Evolutionary conservation across 1,140 invertebrate genomes (phyloP).

Genomic region (Eriosoma lanigerum): DNA sequence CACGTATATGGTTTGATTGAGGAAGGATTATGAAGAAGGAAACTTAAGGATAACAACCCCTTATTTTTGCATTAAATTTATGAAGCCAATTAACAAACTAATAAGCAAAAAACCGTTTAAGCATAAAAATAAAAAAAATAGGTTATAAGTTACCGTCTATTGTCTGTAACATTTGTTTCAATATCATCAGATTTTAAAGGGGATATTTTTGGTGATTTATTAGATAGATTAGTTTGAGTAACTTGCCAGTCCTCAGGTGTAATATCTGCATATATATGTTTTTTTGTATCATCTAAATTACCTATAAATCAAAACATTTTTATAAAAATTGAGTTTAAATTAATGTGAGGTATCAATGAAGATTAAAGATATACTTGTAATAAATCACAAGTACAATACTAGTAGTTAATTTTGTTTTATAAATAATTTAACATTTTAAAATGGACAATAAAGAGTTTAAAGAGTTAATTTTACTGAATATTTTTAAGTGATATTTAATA

Average conservation of each 20-base stretch:
- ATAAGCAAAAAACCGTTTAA: constrained; percentile 37
- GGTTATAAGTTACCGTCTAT: constrained; percentile 21
- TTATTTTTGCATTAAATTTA: constrained; percentile 16
- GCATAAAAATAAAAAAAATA: constrained; percentile 1
- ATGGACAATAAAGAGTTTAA: too few species aligned
- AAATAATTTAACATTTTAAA: too few species aligned
- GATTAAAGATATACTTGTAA: too few species aligned
- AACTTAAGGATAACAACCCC: constrained; percentile 47
- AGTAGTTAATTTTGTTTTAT: too few species aligned
- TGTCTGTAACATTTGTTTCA: not conserved
- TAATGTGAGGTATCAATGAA: too few species aligned
- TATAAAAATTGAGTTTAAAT: too few species aligned
- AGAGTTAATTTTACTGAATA: too few species aligned
- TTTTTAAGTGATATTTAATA: too few species aligned
- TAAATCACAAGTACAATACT: too few species aligned
- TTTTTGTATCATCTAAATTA: too few species aligned
- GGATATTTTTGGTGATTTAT: not conserved
- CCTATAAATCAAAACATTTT: not conserved
- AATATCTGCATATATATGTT: too few species aligned
- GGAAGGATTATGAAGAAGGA: constrained; percentile 48
- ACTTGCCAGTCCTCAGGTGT: constrained; percentile 33
- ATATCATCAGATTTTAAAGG: not conserved
- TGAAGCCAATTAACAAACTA: constrained; percentile 46
- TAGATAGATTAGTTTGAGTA: constrained; percentile 34
- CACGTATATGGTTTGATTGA: constrained; percentile 48